Base-by-base conservation (phyloP, 2,888 invertebrate genomes). In the Metopia argyrocephala region DNA sequence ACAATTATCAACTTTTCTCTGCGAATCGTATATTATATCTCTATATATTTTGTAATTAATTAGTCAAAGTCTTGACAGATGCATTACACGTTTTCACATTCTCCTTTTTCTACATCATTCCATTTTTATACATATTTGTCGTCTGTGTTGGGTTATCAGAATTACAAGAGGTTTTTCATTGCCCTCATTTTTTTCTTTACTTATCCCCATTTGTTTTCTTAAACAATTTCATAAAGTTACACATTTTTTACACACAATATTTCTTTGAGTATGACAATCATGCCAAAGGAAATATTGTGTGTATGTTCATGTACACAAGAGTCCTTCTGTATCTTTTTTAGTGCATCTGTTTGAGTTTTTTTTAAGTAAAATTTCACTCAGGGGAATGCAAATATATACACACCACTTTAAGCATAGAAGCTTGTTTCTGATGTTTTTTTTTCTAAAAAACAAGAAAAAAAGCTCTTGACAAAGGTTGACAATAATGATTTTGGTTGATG, bases 391-490 rank as follows among this genome's bases (percentile, higher is more conserved):
- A 81, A 81, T 71, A 74, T 57, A 66, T 59, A 48, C 59, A 69
- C 48, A 59, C 48, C 54, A 65, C 50, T 75, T 31, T 52, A 38
- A 23, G 28, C 20, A 20, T 59, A 56, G 15, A 25, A 46, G 20
- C 25, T 65, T 56, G 56, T 31, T 23, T 64, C 23, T 62, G 21
- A 9, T 64, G 48, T 81, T 79, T 78, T 78, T 68, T 61, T 82
- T 62, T 71, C n/a, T n/a, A n/a, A n/a, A n/a, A n/a, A n/a, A n/a
- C 56, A 62, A 48, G 38, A n/a, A 18, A 12, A 48, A 87, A 85
- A 84, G 84, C 87, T 86, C 86, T 86, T 86, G 85, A 86, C 85
- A 87, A 87, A 87, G 87, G 85, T 85, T 76, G 76, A 78, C 64
- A 81, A 64, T 84, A 83, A 83, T 82, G 82, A 78, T 78, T 78